These are phyloP conservation scores for Ostrea denselamellosa DNA, from an alignment of 1,140 invertebrate species.

Conservation along the genomic window DNA sequence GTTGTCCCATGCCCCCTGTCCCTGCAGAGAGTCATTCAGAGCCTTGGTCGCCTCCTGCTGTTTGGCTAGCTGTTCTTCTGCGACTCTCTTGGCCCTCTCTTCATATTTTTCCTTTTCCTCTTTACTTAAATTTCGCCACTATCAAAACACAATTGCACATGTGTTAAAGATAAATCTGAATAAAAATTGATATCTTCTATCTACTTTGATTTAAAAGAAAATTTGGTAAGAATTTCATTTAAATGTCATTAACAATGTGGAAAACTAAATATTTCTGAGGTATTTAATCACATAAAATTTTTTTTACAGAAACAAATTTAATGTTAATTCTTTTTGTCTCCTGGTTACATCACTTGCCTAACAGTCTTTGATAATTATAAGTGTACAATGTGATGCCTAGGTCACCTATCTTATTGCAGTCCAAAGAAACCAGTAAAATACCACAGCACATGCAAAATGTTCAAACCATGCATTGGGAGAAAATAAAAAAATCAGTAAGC, in stretches of 20 bases:
- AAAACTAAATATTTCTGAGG: too few species aligned
- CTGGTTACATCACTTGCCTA: too few species aligned
- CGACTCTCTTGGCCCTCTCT: slow-evolving; percentile 75
- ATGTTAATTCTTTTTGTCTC: too few species aligned
- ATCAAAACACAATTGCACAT: background rate
- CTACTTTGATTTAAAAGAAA: too few species aligned
- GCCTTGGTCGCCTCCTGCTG: slow-evolving; percentile 73
- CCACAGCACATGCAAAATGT: slow-evolving; percentile 20
- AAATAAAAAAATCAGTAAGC: background rate
- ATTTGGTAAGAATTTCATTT: too few species aligned
- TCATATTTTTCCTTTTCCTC: slow-evolving; percentile 96
- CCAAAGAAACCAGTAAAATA: background rate
- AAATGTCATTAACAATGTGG: too few species aligned
- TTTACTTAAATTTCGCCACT: slow-evolving; percentile 94
- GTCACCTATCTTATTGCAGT: background rate
- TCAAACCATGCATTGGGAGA: slow-evolving; percentile 8
- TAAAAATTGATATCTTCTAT: too few species aligned
- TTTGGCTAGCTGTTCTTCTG: slow-evolving; percentile 74
- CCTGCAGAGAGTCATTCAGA: slow-evolving; percentile 70
- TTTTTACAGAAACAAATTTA: too few species aligned
- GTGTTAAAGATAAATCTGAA: background rate
- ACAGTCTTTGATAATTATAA: too few species aligned
- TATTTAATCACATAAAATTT: too few species aligned
- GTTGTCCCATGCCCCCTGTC: slow-evolving; percentile 67
- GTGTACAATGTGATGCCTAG: too few species aligned